These are phyloP conservation scores for Chrysolina haemoptera DNA, from an alignment of 2,888 invertebrate species.

Conservation along the genomic window DNA sequence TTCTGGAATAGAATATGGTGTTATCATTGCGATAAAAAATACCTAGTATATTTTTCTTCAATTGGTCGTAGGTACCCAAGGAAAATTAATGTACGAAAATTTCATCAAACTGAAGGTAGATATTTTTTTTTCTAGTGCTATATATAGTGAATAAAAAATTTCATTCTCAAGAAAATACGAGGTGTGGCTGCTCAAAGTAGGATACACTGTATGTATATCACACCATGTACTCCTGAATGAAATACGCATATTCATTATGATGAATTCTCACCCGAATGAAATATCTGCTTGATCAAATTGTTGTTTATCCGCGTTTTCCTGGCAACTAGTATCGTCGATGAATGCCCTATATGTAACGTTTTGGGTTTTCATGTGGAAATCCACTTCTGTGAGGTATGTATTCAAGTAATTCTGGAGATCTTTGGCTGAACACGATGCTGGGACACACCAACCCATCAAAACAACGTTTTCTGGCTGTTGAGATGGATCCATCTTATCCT, in stretches of 20 bases:
- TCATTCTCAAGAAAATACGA: too few relatives aligned
- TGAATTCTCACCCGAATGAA: slow-evolving; percentile 55
- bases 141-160: too few relatives aligned
- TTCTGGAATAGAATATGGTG: too few relatives aligned
- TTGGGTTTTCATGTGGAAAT: slow-evolving; percentile 60
- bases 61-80: too few relatives aligned
- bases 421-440: slow-evolving; percentile 57
- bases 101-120: too few relatives aligned
- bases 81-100: too few relatives aligned
- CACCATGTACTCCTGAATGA: background rate
- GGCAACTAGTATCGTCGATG: slow-evolving; percentile 53
- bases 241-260: background rate
- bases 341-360: slow-evolving; percentile 55
- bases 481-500: slow-evolving; percentile 59
- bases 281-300: slow-evolving; percentile 56
- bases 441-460: slow-evolving; percentile 61
- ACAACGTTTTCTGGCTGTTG: slow-evolving; percentile 59
- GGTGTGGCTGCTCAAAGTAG: too few relatives aligned
- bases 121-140: too few relatives aligned
- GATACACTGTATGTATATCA: too few relatives aligned
- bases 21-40: too few relatives aligned
- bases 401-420: slow-evolving; percentile 56
- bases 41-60: too few relatives aligned
- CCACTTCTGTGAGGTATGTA: slow-evolving; percentile 50
- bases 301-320: slow-evolving; percentile 50